These are phyloP conservation scores for Philonicus albiceps DNA, from an alignment of 2,888 invertebrate species.

Conservation along the genomic window DNA sequence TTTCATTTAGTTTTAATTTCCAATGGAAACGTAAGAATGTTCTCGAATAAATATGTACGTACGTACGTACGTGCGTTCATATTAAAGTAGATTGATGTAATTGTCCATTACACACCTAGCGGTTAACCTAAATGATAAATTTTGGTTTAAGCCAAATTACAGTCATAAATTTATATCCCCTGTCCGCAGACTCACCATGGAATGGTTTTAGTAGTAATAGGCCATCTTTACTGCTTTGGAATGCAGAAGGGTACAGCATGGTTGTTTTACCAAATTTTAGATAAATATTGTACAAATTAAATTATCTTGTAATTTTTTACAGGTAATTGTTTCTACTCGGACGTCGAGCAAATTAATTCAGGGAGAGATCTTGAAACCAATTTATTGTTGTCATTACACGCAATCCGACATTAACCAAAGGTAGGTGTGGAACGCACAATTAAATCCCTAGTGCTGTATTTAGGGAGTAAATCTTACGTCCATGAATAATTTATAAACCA, in stretches of 20 bases:
- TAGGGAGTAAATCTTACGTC: not conserved
- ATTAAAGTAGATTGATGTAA: not conserved
- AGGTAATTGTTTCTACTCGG: not conserved
- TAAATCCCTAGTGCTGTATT: not conserved
- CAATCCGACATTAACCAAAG: not conserved
- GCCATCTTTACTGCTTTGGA: not conserved
- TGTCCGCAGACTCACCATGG: not conserved
- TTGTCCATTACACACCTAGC: not conserved
- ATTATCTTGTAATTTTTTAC: not conserved
- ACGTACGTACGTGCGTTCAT: not conserved
- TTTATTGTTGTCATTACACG: not conserved
- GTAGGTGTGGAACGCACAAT: not conserved
- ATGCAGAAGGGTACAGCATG: not conserved
- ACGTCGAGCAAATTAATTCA: not conserved
- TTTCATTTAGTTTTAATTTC: not conserved
- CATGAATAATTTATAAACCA: not conserved
- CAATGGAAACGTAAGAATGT: not conserved
- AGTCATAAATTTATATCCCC: not conserved
- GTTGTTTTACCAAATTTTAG: not conserved
- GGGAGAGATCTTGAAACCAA: not conserved
- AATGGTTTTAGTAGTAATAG: not conserved
- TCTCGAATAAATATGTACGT: not conserved
- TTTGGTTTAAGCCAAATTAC: not conserved
- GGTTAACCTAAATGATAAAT: not conserved
- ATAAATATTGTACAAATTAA: not conserved